Base-by-base conservation (phyloP, 1,140 invertebrate species). In the Hyposmocoma kahamanoa region DNA sequence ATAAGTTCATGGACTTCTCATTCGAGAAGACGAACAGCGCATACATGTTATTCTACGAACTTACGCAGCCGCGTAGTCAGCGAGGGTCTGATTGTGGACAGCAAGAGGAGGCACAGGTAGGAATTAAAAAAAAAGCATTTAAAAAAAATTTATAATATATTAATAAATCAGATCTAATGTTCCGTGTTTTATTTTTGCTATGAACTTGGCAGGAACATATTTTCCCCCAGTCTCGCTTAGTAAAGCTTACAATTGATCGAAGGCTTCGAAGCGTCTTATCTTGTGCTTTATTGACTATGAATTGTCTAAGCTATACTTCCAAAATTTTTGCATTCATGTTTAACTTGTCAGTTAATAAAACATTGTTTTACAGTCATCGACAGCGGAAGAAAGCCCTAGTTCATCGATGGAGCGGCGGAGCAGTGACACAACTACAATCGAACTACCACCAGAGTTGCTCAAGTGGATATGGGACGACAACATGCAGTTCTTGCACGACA, bases 11-110 rank as follows among this genome's bases (percentile, higher is more conserved):
- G 93, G 97, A 98, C 70, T 97, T 98, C 66, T 97, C 96, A 59
- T 97, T 97, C 79, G 97, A 98, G 77, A 98, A 98, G 87, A 98
- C 96, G 0, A 98, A 98, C 74, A 97, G 95, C 72, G 97, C 97
- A 0, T 98, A 98, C 68, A 98, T 98, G 97, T 77, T 98, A 38
- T 98, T 98, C 74, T 98, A 98, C 77, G 96, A 98, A 78, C 57
- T 79, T 21, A 74, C 72, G 15, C 72, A 75, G 42, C 73, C 77
- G 42, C 90, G 94, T 55, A 90, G 88, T 47, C 84, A 88, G 19
- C 65, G 86, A 0, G 68, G 69, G n/a, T 87, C 88, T 0, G 88
- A 87, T n/a, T 59, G 65, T 38, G 76, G 72, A 1, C 74, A 64
- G 48, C 78, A 72, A 21, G 76, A 83, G 15, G 81, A 85, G 38